Conservation (phyloP, 2,797 vertebrate species). For the Hypotaenidia philippensis region DNA sequence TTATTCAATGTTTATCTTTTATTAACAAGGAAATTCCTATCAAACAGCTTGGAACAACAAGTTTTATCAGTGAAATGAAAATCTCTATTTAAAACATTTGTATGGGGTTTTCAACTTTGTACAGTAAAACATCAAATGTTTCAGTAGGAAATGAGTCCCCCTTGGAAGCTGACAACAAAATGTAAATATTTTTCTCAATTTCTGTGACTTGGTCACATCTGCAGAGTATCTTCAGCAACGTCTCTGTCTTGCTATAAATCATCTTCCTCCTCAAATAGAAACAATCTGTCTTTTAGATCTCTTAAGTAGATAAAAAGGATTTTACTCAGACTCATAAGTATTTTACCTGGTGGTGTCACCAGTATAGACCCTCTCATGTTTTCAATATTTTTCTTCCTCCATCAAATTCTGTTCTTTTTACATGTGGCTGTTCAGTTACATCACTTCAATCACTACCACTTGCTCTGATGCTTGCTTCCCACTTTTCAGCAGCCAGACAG, state of each 20-base stretch:
- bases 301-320: not conserved
- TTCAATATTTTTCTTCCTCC: not conserved
- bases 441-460: not conserved
- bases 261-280: not conserved
- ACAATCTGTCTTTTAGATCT: not conserved
- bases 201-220: not conserved
- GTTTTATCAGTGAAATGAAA: slow-evolving; percentile 17
- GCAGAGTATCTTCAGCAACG: not conserved
- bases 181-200: not conserved
- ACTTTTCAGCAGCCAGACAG: not conserved
- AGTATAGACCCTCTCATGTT: not conserved
- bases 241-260: not conserved
- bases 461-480: not conserved
- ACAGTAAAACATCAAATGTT: not conserved
- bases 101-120: not conserved
- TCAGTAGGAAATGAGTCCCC: not conserved
- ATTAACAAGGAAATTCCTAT: slow-evolving; percentile 12
- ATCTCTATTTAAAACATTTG: not conserved
- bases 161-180: not conserved
- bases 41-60: not conserved
- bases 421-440: not conserved
- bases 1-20: not conserved
- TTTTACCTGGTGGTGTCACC: not conserved
- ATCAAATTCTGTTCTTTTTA: not conserved
- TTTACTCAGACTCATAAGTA: not conserved